Percentiles rank a stretch among this genome's conserved stretches.
Evolutionary conservation across 2,888 invertebrate genomes (phyloP).

Genomic region (Leptogaster cylindrica): DNA sequence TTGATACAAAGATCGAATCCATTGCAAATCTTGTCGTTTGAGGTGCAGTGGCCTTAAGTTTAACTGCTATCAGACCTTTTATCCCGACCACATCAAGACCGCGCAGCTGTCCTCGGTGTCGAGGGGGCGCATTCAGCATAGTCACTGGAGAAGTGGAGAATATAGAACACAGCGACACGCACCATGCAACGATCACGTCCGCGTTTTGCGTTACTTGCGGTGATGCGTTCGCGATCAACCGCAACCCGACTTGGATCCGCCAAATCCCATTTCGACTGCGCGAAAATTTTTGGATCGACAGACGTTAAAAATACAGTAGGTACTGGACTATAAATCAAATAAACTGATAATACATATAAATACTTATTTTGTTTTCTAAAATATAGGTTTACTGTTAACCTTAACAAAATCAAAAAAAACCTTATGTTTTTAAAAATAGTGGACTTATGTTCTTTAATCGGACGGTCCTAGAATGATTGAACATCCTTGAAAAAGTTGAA

Average conservation of each 20-base stretch:
- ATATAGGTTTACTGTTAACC: no score
- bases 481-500: no score
- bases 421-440: no score
- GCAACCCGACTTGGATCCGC: slow-evolving; percentile 11
- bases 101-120: not conserved
- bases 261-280: slow-evolving; percentile 3
- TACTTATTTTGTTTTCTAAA: no score
- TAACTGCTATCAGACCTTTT: slow-evolving; percentile 21
- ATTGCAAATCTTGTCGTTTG: slow-evolving; percentile 2
- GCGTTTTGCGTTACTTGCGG: slow-evolving; percentile 21
- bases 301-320: no score
- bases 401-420: no score
- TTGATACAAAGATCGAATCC: slow-evolving; percentile 16
- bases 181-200: not conserved
- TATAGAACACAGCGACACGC: slow-evolving; percentile 26
- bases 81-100: slow-evolving; percentile 19
- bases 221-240: slow-evolving; percentile 28
- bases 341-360: no score
- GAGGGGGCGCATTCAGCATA: slow-evolving; percentile 7
- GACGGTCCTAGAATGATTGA: no score
- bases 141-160: not conserved
- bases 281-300: not conserved
- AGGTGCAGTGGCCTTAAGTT: slow-evolving; percentile 1
- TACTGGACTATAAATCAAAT: no score
- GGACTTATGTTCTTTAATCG: no score